Evolutionary conservation across 2,113 vertebrate genomes (phyloP).

Genomic region (Mirza zaza): DNA sequence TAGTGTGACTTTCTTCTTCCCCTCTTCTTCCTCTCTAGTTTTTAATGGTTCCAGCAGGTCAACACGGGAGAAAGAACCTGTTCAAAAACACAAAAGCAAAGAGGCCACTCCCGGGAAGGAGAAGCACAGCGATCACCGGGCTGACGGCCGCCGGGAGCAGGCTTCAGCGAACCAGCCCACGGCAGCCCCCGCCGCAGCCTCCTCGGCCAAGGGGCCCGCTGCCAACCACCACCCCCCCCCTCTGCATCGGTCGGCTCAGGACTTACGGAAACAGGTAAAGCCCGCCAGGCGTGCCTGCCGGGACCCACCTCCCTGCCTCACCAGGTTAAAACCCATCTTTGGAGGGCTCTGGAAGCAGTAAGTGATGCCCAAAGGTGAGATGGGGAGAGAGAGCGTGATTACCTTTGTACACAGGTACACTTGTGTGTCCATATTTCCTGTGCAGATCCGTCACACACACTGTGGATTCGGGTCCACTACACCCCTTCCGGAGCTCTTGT

Average conservation of each 20-base stretch:
- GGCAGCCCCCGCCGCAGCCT: constrained; percentile 83
- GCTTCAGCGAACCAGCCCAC: constrained; percentile 81
- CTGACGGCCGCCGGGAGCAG: constrained; percentile 90
- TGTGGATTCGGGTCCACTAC: accelerated
- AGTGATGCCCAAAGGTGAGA: not conserved
- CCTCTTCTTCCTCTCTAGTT: constrained; percentile 82
- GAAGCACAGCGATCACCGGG: constrained; percentile 88
- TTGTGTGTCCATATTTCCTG: accelerated
- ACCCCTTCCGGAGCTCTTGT: accelerated
- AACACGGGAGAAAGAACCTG: constrained; percentile 86
- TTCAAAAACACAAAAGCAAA: constrained; percentile 90
- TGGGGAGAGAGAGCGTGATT: not conserved
- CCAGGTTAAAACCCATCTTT: not conserved
- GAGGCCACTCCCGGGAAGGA: constrained; percentile 92
- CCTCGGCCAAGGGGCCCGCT: constrained; percentile 86
- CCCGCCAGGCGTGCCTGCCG: not conserved
- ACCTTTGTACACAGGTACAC: accelerated
- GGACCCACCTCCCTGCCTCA: not conserved
- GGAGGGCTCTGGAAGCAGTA: not conserved
- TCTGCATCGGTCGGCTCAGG: constrained; percentile 92
- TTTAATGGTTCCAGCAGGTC: constrained; percentile 94
- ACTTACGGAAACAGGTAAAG: constrained; percentile 95
- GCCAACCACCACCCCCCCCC: constrained; percentile 89
- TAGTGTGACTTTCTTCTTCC: not conserved
- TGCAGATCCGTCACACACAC: accelerated